Conservation (phyloP, 1,140 invertebrate species). For the Phymastichus coffea region DNA sequence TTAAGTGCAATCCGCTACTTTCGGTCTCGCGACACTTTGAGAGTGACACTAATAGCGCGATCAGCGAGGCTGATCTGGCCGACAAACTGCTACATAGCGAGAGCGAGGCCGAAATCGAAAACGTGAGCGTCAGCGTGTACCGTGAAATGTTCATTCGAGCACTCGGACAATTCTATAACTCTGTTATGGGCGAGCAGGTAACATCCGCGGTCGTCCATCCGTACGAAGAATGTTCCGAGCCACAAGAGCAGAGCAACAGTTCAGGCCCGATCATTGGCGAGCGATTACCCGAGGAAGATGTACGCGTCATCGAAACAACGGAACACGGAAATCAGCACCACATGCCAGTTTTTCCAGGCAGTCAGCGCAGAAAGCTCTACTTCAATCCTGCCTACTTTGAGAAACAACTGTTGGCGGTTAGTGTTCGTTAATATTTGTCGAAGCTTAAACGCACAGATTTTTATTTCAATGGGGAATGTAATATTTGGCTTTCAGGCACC, state of each 20-base stretch:
- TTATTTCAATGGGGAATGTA: no score
- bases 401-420: constrained; percentile 76
- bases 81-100: constrained; percentile 47
- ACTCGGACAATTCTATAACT: no score
- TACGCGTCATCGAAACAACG: constrained; percentile 78
- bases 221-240: constrained; percentile 44
- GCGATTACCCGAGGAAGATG: constrained; percentile 76
- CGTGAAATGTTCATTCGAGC: no score
- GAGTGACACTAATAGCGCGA: constrained; percentile 53
- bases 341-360: constrained; percentile 52
- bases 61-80: constrained; percentile 46
- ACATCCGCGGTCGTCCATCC: constrained; percentile 72
- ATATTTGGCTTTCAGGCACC: constrained; percentile 71
- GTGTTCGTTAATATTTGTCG: constrained; percentile 39
- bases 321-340: constrained; percentile 59
- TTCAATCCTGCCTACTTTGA: constrained; percentile 89
- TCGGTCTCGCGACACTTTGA: constrained; percentile 63
- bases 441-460: background rate
- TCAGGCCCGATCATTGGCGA: constrained; percentile 61
- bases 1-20: constrained; percentile 77
- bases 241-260: constrained; percentile 47
- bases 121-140: constrained; percentile 32
- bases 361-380: constrained; percentile 74
- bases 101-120: constrained; percentile 45
- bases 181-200: constrained; percentile 52